phyloP scores from a whole-genome alignment of 2,888 invertebrate genomes.

The Lypha dubia region DNA sequence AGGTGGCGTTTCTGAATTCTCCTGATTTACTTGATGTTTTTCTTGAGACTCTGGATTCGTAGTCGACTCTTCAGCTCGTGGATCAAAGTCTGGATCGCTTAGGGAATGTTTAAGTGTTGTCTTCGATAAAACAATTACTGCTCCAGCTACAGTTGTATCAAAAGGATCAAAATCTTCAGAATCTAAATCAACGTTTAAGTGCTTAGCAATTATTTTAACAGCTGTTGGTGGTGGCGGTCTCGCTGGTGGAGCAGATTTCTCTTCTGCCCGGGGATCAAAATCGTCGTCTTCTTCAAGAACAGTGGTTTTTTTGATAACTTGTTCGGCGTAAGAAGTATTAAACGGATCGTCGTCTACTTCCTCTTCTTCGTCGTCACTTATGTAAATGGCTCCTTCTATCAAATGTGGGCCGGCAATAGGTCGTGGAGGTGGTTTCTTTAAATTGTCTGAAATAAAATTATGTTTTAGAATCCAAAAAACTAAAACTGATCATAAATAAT shows the following conservation, averaged over 20 bases:
- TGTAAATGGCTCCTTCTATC: conserved; percentile 78
- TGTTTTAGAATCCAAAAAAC: background rate
- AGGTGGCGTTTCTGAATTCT: conserved; percentile 68
- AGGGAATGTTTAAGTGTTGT: conserved; percentile 84
- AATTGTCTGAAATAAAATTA: conserved; percentile 78
- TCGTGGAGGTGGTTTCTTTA: conserved; percentile 81
- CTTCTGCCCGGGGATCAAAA: conserved; percentile 88
- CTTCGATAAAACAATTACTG: conserved; percentile 87
- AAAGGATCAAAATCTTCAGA: conserved; percentile 90
- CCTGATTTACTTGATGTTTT: conserved; percentile 11
- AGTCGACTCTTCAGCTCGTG: conserved; percentile 86
- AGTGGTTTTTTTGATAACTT: conserved; percentile 85
- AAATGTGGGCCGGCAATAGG: conserved; percentile 80
- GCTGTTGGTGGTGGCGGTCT: conserved; percentile 73
- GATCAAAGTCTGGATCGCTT: conserved; percentile 93
- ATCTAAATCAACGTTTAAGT: conserved; percentile 75
- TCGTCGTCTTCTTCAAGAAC: conserved; percentile 82
- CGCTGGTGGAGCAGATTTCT: conserved; percentile 79
- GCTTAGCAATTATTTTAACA: conserved; percentile 74
- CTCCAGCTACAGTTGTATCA: conserved; percentile 91
- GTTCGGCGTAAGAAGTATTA: conserved; percentile 92
- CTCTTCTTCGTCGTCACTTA: conserved; percentile 84
- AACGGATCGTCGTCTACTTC: conserved; percentile 90
- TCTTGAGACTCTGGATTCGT: conserved; percentile 68
- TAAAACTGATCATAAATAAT: background rate